Evolutionary conservation across 2,113 vertebrate species (phyloP).

Genomic region (Brachyhypopomus gauderio): DNA sequence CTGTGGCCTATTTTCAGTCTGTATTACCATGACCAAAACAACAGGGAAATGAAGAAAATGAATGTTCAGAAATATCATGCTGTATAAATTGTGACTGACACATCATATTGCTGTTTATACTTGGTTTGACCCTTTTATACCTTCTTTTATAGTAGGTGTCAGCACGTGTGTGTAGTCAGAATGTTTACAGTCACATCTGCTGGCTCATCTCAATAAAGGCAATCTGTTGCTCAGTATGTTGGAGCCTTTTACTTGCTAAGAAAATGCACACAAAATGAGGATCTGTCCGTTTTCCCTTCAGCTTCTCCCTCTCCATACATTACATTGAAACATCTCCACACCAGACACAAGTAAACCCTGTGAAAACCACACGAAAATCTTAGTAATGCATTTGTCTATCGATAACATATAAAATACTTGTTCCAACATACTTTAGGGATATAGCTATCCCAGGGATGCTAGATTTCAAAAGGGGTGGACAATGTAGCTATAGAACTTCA

Average conservation of each 20-base stretch:
- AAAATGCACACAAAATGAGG: not conserved
- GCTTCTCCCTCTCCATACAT: not conserved
- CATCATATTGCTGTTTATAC: conserved; percentile 40
- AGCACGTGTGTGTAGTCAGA: conserved; percentile 37
- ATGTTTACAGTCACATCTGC: conserved; percentile 41
- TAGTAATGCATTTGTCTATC: not conserved
- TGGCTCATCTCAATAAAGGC: conserved; percentile 42
- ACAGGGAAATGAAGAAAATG: not conserved
- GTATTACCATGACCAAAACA: not conserved
- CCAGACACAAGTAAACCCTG: not conserved
- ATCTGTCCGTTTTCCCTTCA: not conserved
- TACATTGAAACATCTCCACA: not conserved
- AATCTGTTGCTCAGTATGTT: not conserved
- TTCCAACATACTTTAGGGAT: too few species aligned
- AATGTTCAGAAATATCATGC: not conserved
- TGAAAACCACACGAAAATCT: not conserved
- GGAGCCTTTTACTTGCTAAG: not conserved
- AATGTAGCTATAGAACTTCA: too few species aligned
- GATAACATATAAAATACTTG: too few species aligned
- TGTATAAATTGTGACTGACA: conserved; percentile 39
- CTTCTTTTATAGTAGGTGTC: conserved; percentile 28
- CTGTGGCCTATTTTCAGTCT: not conserved
- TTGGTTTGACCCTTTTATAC: conserved; percentile 12
- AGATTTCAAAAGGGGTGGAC: too few species aligned
- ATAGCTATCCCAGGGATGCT: too few species aligned